Evolutionary conservation across 23 tunicate species (phyloP).

Genomic region (Corella eumyota): DNA sequence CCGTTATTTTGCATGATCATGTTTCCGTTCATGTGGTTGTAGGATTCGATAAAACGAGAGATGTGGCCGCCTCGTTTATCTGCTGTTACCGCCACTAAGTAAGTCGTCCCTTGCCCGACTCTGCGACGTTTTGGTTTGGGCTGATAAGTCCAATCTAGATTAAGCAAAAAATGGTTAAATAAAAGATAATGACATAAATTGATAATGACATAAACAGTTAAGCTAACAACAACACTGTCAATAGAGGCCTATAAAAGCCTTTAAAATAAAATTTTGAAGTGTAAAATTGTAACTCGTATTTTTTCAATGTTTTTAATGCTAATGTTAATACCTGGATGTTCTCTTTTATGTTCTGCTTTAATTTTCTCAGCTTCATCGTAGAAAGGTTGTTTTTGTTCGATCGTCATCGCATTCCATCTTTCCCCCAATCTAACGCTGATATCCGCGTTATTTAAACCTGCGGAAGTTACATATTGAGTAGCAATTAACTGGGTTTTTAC

Average conservation of each 20-base stretch:
- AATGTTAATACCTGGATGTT: constrained; percentile 83
- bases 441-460: constrained; percentile 88
- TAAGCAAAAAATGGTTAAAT: too few species aligned
- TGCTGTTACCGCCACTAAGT: constrained; percentile 61
- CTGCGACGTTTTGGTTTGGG: constrained; percentile 57
- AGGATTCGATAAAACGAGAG: constrained; percentile 53
- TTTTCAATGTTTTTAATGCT: background rate
- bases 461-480: background rate
- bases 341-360: constrained; percentile 66
- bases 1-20: too few species aligned
- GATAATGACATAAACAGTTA: background rate
- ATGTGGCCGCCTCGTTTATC: constrained; percentile 56
- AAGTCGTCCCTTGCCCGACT: constrained; percentile 54
- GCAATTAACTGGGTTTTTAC: background rate
- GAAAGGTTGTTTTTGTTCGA: constrained; percentile 71
- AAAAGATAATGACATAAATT: too few species aligned
- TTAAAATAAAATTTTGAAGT: background rate
- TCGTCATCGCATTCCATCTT: constrained; percentile 55
- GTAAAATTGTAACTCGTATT: background rate
- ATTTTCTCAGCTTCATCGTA: constrained; percentile 85
- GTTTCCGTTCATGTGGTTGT: constrained; percentile 25
- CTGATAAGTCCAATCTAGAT: constrained; percentile 74
- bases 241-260: too few species aligned
- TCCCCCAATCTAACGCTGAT: constrained; percentile 84
- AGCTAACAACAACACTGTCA: too few species aligned